phyloP scores from a whole-genome alignment of 2,888 invertebrate genomes.

The Zygogramma bicolorata region DNA sequence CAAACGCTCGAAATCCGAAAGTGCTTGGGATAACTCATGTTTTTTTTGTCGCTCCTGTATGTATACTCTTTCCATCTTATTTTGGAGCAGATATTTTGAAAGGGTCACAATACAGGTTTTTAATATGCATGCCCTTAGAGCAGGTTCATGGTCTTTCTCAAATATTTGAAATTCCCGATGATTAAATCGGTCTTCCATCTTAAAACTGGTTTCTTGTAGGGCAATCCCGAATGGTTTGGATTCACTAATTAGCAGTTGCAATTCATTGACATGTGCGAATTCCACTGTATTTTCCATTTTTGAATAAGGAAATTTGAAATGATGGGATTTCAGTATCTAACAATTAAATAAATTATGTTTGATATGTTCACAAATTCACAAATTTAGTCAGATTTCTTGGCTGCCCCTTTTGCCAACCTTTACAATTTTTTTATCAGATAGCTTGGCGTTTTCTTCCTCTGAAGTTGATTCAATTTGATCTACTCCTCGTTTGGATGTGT shows the following conservation, averaged over 20 bases:
- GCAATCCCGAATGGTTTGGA: neutral
- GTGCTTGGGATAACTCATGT: too few relatives aligned
- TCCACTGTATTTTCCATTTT: constrained; percentile 31
- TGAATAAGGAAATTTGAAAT: too few relatives aligned
- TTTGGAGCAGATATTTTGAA: too few relatives aligned
- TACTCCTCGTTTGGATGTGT: neutral
- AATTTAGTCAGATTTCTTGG: too few relatives aligned
- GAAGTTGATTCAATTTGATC: neutral
- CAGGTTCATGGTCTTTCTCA: neutral
- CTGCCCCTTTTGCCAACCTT: neutral
- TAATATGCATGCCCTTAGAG: constrained; percentile 3
- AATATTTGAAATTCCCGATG: constrained; percentile 3
- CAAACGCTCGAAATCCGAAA: too few relatives aligned
- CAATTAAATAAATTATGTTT: too few relatives aligned
- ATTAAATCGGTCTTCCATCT: constrained; percentile 1
- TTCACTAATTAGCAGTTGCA: constrained; percentile 12
- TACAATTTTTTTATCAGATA: neutral
- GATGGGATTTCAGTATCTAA: too few relatives aligned
- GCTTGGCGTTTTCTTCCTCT: neutral
- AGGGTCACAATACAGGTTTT: too few relatives aligned
- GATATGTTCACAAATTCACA: too few relatives aligned
- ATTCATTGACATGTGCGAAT: constrained; percentile 13
- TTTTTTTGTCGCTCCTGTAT: too few relatives aligned
- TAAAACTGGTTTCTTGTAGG: constrained; percentile 30
- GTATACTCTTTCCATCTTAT: too few relatives aligned